These are phyloP conservation scores for Chiridota heheva DNA, from an alignment of 35 echinoderm and acorn worm species.

Conservation along the genomic window DNA sequence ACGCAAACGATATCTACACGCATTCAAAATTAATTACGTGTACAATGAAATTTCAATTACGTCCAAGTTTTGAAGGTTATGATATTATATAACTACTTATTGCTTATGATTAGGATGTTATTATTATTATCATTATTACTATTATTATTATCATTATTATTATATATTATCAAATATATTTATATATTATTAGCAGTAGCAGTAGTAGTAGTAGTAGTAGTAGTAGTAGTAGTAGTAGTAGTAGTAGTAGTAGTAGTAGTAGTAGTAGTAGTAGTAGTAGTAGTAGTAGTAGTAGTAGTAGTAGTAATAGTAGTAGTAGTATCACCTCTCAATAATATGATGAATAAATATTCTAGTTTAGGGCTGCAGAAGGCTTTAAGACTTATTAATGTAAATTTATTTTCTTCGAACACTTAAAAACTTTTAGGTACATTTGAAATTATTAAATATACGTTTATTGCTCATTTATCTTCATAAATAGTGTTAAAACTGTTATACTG, in stretches of 20 bases:
- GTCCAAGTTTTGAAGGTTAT: too few relatives aligned
- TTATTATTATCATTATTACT: too few relatives aligned
- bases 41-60: too few relatives aligned
- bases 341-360: not conserved
- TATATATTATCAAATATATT: not conserved
- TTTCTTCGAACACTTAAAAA: too few relatives aligned
- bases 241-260: constrained; percentile 8
- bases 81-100: too few relatives aligned
- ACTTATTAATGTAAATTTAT: not conserved
- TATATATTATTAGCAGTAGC: not conserved
- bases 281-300: constrained; percentile 4
- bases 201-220: not conserved
- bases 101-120: too few relatives aligned
- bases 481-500: too few relatives aligned
- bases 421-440: too few relatives aligned
- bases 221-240: not conserved
- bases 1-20: too few relatives aligned
- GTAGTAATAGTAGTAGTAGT: constrained; percentile 5
- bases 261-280: constrained; percentile 8
- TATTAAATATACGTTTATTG: too few relatives aligned
- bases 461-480: too few relatives aligned
- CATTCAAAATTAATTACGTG: too few relatives aligned
- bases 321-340: not conserved
- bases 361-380: not conserved
- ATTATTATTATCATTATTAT: not conserved